Evolutionary conservation across 1,140 invertebrate genomes (phyloP).

Genomic region (Muscidifurax raptorellus): DNA sequence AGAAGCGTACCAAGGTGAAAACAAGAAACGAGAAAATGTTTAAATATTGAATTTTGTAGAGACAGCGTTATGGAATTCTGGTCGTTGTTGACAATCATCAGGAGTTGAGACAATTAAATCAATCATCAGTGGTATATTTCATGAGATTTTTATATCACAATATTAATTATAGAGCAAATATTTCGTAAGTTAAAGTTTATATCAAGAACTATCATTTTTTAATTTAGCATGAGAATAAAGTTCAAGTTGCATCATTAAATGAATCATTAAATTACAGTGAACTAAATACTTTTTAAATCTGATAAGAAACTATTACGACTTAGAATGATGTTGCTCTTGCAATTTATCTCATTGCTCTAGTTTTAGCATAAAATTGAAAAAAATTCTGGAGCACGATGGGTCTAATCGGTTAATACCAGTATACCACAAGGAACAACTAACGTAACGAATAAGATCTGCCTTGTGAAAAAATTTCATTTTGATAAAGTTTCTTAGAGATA

Average conservation of each 20-base stretch:
- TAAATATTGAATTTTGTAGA: neutral
- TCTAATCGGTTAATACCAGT: neutral
- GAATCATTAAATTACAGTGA: neutral
- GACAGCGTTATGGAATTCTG: neutral
- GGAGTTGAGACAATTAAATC: neutral
- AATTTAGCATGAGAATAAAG: neutral
- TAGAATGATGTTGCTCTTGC: neutral
- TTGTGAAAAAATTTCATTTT: neutral
- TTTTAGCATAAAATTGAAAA: neutral
- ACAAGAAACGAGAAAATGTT: no score
- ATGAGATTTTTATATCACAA: neutral
- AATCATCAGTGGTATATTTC: neutral
- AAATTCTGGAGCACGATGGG: neutral
- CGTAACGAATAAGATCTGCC: neutral
- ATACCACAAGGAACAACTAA: neutral
- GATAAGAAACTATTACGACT: slow-evolving; percentile 19
- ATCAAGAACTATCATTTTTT: neutral
- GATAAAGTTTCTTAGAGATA: slow-evolving; percentile 13
- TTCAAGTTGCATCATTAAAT: neutral
- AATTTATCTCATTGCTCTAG: slow-evolving; percentile 4
- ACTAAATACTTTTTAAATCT: slow-evolving; percentile 11
- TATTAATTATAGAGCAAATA: no score
- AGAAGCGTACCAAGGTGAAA: neutral
- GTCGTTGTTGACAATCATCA: neutral
- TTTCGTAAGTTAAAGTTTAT: neutral